These are phyloP conservation scores for Pachymerium ferrugineum DNA, from an alignment of 2,888 invertebrate species.

Conservation along the genomic window DNA sequence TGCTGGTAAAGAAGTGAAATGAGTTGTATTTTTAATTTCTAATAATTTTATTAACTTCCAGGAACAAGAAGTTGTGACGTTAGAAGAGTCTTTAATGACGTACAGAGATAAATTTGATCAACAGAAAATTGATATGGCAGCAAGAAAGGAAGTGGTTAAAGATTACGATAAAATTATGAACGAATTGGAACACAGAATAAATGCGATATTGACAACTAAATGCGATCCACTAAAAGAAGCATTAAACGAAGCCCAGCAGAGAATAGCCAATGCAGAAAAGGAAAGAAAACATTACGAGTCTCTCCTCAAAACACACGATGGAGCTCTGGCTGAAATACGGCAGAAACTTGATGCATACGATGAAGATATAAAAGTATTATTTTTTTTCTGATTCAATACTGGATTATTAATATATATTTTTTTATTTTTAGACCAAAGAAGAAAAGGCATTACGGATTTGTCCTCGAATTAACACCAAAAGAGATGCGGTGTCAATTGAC, in stretches of 20 bases:
- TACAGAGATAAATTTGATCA: slow-evolving; percentile 34
- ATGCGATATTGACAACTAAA: slow-evolving; percentile 38
- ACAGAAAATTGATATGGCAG: neutral
- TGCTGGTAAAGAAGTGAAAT: slow-evolving; percentile 41
- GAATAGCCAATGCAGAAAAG: slow-evolving; percentile 41
- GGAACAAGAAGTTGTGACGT: slow-evolving; percentile 38
- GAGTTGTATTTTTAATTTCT: neutral
- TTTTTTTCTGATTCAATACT: too few species aligned
- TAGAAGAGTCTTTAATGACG: slow-evolving; percentile 38
- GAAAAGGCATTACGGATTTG: slow-evolving; percentile 43
- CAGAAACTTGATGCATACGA: slow-evolving; percentile 38
- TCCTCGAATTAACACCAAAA: slow-evolving; percentile 41
- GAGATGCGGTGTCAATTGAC: slow-evolving; percentile 42
- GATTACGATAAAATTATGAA: neutral
- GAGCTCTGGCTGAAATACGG: slow-evolving; percentile 40
- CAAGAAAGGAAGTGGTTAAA: neutral
- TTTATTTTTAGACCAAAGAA: neutral
- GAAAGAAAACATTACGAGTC: slow-evolving; percentile 42
- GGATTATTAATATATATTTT: too few species aligned
- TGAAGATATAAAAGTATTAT: neutral
- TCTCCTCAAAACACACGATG: slow-evolving; percentile 43
- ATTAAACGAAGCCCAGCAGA: slow-evolving; percentile 40
- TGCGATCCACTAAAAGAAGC: slow-evolving; percentile 36
- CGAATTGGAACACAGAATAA: slow-evolving; percentile 37
- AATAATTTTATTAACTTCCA: slow-evolving; percentile 39